Evolutionary conservation across 2,797 vertebrate species (phyloP).

Genomic region (Perodicticus potto): DNA sequence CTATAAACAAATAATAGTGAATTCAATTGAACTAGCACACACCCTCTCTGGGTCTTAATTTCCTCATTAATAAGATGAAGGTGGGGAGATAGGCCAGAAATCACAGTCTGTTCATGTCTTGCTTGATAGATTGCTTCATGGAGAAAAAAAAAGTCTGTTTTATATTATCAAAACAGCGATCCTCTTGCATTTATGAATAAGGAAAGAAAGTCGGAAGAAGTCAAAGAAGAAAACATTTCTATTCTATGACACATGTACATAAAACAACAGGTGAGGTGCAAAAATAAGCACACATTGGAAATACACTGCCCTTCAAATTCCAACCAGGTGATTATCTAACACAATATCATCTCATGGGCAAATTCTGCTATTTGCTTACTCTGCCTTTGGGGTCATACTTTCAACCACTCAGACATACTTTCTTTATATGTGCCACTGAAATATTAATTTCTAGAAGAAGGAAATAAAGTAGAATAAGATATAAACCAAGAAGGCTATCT

Average conservation of each 20-base stretch:
- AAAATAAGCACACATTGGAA: not conserved
- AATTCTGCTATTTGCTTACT: not conserved
- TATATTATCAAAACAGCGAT: not conserved
- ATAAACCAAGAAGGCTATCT: not conserved
- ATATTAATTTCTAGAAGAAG: not conserved
- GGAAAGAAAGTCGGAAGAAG: not conserved
- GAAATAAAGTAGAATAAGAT: not conserved
- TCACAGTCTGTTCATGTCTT: not conserved
- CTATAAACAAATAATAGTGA: slow-evolving; percentile 52
- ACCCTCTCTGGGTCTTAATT: slow-evolving; percentile 42
- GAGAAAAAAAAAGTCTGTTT: not conserved
- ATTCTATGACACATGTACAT: not conserved
- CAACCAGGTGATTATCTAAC: not conserved
- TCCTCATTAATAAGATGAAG: slow-evolving; percentile 49
- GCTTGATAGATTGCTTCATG: not conserved
- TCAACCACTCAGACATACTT: not conserved
- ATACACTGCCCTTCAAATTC: not conserved
- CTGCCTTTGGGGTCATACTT: not conserved
- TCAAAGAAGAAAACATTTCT: not conserved
- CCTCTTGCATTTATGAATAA: not conserved
- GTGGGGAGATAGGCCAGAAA: not conserved
- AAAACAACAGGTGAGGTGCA: not conserved
- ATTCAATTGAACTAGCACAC: slow-evolving; percentile 37
- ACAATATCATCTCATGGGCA: not conserved
- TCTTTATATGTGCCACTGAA: not conserved